Conservation (phyloP, 2,888 invertebrate genomes). For the Eupeodes latifasciatus region DNA sequence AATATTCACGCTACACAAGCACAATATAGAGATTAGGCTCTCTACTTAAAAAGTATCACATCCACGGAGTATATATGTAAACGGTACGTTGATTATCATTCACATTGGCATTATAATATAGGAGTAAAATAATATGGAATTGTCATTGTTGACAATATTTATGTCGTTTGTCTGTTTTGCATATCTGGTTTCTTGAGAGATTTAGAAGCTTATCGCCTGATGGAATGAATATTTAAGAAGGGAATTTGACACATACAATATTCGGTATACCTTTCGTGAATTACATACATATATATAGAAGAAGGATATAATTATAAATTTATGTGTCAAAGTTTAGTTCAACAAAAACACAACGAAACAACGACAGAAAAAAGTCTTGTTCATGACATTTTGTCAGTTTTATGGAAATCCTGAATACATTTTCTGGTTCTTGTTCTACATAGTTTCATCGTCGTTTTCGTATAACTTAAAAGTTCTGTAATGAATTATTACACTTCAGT, state of each 20-base stretch:
- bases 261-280: no score
- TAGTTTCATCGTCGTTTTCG: no score
- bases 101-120: neutral
- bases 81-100: constrained; percentile 52
- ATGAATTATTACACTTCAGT: no score
- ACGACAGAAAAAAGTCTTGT: no score
- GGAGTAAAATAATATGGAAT: constrained; percentile 15
- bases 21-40: constrained; percentile 3
- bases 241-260: constrained; percentile 17
- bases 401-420: no score
- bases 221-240: neutral
- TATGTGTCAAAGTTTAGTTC: no score
- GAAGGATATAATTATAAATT: no score
- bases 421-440: no score
- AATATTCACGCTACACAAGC: constrained; percentile 31
- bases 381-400: no score
- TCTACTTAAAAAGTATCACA: constrained; percentile 42
- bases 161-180: constrained; percentile 46
- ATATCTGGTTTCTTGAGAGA: constrained; percentile 50
- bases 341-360: no score
- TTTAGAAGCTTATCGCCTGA: constrained; percentile 18
- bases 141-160: constrained; percentile 37
- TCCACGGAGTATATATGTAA: neutral
- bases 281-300: no score
- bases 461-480: no score